Base-by-base conservation (phyloP, 1,140 invertebrate species). In the Heliconius eleuchia region DNA sequence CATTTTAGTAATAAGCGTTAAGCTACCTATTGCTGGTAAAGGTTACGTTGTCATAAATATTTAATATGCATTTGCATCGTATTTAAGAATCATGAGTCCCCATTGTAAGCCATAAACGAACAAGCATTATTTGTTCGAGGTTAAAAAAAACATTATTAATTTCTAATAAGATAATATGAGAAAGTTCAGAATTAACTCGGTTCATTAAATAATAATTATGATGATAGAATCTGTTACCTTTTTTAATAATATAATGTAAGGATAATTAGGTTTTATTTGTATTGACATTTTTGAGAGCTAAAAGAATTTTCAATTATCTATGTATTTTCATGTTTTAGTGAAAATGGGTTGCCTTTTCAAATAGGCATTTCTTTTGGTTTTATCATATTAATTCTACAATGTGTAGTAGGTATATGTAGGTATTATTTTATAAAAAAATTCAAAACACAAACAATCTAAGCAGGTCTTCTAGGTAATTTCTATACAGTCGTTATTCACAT, bases 41-140 rank as follows among this genome's bases (percentile, higher is more conserved):
- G 72, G 72, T 73, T 73, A 73, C 72, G n/a, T 42, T 50, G 39
- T 73, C 72, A 73, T 73, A 73, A 73, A 73, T 73, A 73, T 73
- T 73, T 46, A 46, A 27, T 73, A 39, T 72, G 27, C 60, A 23
- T 66, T 66, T 66, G 60, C 60, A 66, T 66, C 60, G 60, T 66
- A 66, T 66, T 66, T 66, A 66, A 1, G 27, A 66, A 66, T 4
- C 60, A 66, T 66, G 55, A 66, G 27, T 30, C 60, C 23, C 60
- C 13, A 66, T 66, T 66, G 60, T 66, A 66, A 23, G 60, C 27
- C 27, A n/a, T 66, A 66, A 66, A 66, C 13, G 60, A 66, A 5
- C n/a, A 16, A 66, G 8, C 60, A 30, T 30, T 66, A 66, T 66
- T 37, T 30, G 60, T 66, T 66, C 27, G 27, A 66, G 9, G 27